phyloP scores from a whole-genome alignment of 2,888 invertebrate species.

The Bellardia bayeri region DNA sequence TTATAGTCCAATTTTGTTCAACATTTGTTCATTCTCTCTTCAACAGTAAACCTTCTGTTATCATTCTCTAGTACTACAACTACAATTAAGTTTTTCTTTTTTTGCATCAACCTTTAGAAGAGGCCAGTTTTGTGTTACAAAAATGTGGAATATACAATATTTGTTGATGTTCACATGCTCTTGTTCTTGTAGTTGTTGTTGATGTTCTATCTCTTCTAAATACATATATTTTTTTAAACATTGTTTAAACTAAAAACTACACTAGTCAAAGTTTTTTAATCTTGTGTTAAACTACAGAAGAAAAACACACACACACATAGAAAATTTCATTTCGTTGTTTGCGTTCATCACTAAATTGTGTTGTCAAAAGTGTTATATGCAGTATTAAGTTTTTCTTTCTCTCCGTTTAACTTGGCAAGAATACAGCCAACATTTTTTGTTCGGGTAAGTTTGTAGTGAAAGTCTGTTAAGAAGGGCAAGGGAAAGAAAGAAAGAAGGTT shows the following conservation, averaged over 20 bases:
- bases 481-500: neutral
- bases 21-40: neutral
- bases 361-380: slow-evolving; percentile 65
- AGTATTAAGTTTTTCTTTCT: slow-evolving; percentile 53
- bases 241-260: slow-evolving; percentile 53
- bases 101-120: slow-evolving; percentile 27
- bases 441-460: slow-evolving; percentile 14
- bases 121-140: slow-evolving; percentile 54
- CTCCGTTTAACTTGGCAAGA: slow-evolving; percentile 54
- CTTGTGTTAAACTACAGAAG: slow-evolving; percentile 56
- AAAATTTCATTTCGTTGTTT: slow-evolving; percentile 35
- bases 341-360: slow-evolving; percentile 61
- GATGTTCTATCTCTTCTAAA: slow-evolving; percentile 10
- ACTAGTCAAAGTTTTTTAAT: slow-evolving; percentile 70
- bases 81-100: slow-evolving; percentile 24
- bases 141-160: slow-evolving; percentile 39
- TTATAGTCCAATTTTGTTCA: neutral
- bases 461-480: neutral
- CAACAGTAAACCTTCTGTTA: slow-evolving; percentile 2
- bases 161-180: slow-evolving; percentile 48
- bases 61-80: neutral
- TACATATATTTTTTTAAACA: slow-evolving; percentile 28
- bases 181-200: slow-evolving; percentile 25
- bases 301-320: slow-evolving; percentile 2
- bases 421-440: slow-evolving; percentile 14